These are phyloP conservation scores for Ciconia stormi DNA, from an alignment of 2,113 vertebrate species.

Conservation along the genomic window DNA sequence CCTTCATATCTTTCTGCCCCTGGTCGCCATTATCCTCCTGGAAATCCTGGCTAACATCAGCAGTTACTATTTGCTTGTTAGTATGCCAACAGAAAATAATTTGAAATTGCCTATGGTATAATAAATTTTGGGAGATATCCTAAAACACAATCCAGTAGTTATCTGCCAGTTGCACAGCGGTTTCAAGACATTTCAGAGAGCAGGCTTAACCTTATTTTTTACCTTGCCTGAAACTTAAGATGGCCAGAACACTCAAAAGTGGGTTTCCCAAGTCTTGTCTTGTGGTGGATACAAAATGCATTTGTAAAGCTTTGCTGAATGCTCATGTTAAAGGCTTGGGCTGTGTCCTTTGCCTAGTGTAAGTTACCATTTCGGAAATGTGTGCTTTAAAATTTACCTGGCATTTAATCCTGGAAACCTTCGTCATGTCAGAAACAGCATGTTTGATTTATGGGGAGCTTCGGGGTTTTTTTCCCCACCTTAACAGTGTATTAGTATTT, in stretches of 20 bases:
- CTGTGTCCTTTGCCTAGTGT: neutral
- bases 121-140: neutral
- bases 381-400: neutral
- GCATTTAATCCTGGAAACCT: neutral
- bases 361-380: neutral
- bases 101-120: neutral
- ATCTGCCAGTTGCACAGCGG: neutral
- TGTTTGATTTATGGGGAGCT: neutral
- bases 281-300: neutral
- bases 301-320: neutral
- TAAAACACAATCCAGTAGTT: neutral
- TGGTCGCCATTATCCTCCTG: neutral
- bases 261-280: neutral
- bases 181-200: neutral
- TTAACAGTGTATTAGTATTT: neutral
- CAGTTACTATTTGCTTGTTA: neutral
- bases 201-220: neutral
- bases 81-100: neutral
- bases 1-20: neutral
- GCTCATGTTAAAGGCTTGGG: neutral
- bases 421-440: neutral
- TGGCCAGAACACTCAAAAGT: neutral
- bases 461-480: accelerated
- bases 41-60: neutral
- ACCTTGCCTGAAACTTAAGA: neutral